Evolutionary conservation across 2,113 vertebrate species (phyloP).

Genomic region (Toxotes jaculatrix): DNA sequence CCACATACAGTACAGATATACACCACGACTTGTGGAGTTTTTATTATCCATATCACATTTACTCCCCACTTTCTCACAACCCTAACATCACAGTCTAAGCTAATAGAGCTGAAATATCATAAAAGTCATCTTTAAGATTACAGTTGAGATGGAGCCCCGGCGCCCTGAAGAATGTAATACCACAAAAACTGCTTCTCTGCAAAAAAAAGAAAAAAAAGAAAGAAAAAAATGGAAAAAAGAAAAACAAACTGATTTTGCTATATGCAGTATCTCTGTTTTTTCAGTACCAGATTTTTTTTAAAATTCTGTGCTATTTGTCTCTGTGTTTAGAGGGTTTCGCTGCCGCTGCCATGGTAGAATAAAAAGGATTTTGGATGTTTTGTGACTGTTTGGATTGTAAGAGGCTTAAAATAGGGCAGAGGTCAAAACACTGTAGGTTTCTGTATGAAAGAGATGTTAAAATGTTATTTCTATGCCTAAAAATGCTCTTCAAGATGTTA

Average conservation of each 20-base stretch:
- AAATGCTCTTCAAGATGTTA: slow-evolving; percentile 43
- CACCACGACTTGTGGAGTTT: slow-evolving; percentile 32
- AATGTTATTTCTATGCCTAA: slow-evolving; percentile 41
- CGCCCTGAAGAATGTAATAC: slow-evolving; percentile 48
- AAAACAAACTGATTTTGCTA: slow-evolving; percentile 41
- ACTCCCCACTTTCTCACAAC: slow-evolving; percentile 42
- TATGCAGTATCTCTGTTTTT: slow-evolving; percentile 45
- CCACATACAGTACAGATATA: slow-evolving; percentile 32
- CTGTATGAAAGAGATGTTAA: slow-evolving; percentile 29
- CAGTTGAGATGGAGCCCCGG: slow-evolving; percentile 56
- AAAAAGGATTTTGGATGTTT: slow-evolving; percentile 22
- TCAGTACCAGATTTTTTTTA: slow-evolving; percentile 11
- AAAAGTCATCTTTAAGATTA: slow-evolving; percentile 71
- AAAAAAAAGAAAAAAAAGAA: slow-evolving; percentile 2
- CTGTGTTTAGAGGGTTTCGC: slow-evolving; percentile 35
- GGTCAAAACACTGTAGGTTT: slow-evolving; percentile 13
- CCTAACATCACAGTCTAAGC: slow-evolving; percentile 48
- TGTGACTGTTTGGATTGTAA: slow-evolving; percentile 27
- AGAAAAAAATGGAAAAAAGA: slow-evolving; percentile 8
- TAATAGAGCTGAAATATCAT: slow-evolving; percentile 68
- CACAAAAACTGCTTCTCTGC: slow-evolving; percentile 53
- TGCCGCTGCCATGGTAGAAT: background rate
- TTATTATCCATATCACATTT: slow-evolving; percentile 61
- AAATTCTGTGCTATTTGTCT: slow-evolving; percentile 54
- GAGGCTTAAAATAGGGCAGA: slow-evolving; percentile 22